A percentile compares a stretch with the other conserved stretches of the same genome.
Conservation (phyloP, 1,140 invertebrate species). For the Drosophila ambigua region DNA sequence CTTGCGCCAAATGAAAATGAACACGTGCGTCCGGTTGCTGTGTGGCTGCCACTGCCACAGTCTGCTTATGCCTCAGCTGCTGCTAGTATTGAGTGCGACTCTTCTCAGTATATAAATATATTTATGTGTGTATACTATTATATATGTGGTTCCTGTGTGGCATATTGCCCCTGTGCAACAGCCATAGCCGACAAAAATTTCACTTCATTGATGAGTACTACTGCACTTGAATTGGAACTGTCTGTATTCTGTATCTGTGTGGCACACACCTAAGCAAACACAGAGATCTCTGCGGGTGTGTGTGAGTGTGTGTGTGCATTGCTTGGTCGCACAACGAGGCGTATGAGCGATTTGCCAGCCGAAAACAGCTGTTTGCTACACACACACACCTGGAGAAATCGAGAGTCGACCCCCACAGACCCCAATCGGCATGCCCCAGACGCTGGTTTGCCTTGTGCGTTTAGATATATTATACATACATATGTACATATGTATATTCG, state of each 20-base stretch:
- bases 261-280: constrained; percentile 19
- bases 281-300: constrained; percentile 7
- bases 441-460: constrained; percentile 43
- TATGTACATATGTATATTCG: not conserved
- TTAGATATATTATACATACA: constrained; percentile 10
- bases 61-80: constrained; percentile 17
- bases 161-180: constrained; percentile 49
- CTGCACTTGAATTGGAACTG: constrained; percentile 70
- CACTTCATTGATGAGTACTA: constrained; percentile 74
- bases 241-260: constrained; percentile 28
- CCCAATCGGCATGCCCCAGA: constrained; percentile 15
- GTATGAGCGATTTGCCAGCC: constrained; percentile 71
- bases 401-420: constrained; percentile 30
- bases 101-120: constrained; percentile 31
- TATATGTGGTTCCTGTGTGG: constrained; percentile 27
- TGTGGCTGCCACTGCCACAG: constrained; percentile 40
- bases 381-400: constrained; percentile 1
- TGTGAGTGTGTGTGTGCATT: constrained; percentile 49
- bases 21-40: constrained; percentile 80
- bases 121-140: constrained; percentile 47
- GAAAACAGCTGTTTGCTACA: constrained; percentile 56
- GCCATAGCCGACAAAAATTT: constrained; percentile 56
- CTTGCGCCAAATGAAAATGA: constrained; percentile 79
- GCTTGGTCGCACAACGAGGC: constrained; percentile 75
- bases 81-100: constrained; percentile 13